A percentile compares a stretch with the other conserved stretches of the same genome.
Conservation (phyloP, 2,888 invertebrate species). For the Drosophila borborema region DNA sequence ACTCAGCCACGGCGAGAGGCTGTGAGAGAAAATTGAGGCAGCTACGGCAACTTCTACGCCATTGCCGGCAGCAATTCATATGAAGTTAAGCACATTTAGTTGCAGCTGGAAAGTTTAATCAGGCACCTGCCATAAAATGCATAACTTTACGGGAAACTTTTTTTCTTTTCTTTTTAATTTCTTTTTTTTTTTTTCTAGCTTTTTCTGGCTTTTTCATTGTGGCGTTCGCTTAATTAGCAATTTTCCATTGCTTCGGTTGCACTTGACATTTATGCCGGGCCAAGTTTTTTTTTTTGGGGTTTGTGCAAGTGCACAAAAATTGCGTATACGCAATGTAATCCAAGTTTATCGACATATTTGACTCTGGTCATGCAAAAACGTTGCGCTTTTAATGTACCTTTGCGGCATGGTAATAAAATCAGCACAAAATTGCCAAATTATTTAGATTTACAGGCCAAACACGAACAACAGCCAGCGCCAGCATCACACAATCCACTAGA, state of each 20-base stretch:
- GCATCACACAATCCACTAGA: constrained; percentile 8
- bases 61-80: constrained; percentile 41
- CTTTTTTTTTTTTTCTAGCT: background rate
- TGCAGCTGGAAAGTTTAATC: constrained; percentile 70
- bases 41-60: constrained; percentile 19
- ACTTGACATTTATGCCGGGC: constrained; percentile 19
- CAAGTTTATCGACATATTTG: constrained; percentile 53
- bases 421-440: constrained; percentile 80
- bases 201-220: constrained; percentile 32
- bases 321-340: constrained; percentile 52
- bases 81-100: constrained; percentile 60
- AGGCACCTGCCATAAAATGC: constrained; percentile 62
- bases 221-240: constrained; percentile 48
- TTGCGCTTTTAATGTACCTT: constrained; percentile 67
- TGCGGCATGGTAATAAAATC: constrained; percentile 76
- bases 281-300: background rate
- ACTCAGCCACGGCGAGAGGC: constrained; percentile 22
- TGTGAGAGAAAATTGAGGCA: background rate
- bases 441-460: constrained; percentile 76
- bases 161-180: constrained; percentile 18
- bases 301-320: background rate
- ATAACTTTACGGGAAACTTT: constrained; percentile 46
- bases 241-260: constrained; percentile 21
- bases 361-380: constrained; percentile 7
- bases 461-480: constrained; percentile 7